Percentiles rank a stretch among this genome's conserved stretches.
Conservation (phyloP, 2,797 vertebrate genomes). For the Anas flavirostris region DNA sequence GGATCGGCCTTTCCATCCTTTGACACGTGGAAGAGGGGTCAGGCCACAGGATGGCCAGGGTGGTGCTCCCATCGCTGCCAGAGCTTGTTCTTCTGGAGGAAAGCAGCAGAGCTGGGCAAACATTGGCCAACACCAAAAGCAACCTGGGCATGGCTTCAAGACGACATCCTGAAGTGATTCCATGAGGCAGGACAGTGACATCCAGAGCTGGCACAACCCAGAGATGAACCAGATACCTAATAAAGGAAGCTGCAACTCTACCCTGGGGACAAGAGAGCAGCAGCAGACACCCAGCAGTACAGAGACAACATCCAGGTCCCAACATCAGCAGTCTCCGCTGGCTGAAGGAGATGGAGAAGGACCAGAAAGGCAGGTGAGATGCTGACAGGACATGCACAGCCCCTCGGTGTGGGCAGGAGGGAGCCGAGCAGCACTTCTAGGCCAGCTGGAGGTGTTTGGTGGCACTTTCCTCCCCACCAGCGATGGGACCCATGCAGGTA, state of each 20-base stretch:
- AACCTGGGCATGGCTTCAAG: not conserved
- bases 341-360: not conserved
- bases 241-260: not conserved
- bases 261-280: not conserved
- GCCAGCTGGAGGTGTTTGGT: not conserved
- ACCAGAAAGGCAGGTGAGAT: not conserved
- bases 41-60: not conserved
- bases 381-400: rapidly evolving
- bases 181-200: not conserved
- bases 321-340: rapidly evolving
- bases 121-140: not conserved
- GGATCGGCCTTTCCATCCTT: not conserved
- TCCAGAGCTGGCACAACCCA: rapidly evolving
- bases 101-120: not conserved
- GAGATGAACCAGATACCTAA: not conserved
- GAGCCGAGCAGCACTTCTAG: rapidly evolving
- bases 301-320: not conserved
- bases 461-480: not conserved
- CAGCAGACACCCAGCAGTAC: not conserved
- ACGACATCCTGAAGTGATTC: not conserved
- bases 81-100: not conserved
- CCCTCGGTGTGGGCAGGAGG: not conserved
- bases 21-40: not conserved
- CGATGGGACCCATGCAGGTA: not conserved
- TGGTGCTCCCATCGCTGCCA: not conserved